A percentile compares a stretch with the other conserved stretches of the same genome.
These are phyloP conservation scores for Drosophila cognata DNA, from an alignment of 2,888 invertebrate species.

Conservation along the genomic window DNA sequence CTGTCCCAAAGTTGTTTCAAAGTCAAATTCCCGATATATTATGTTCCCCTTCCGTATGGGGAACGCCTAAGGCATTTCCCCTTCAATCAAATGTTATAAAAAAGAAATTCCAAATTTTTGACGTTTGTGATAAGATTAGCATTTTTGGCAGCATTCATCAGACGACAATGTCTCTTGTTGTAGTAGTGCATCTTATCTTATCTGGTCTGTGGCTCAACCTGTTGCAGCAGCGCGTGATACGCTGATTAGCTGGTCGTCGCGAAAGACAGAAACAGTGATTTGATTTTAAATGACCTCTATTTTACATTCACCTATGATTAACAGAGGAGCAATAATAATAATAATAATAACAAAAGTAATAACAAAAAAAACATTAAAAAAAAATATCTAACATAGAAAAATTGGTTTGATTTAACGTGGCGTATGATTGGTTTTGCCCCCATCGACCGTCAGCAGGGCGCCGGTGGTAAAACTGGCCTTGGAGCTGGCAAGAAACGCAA, in stretches of 20 bases:
- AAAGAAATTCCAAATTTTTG: slow-evolving; percentile 5
- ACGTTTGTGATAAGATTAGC: slow-evolving; percentile 16
- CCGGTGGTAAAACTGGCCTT: slow-evolving; percentile 90
- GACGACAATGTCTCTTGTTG: neutral
- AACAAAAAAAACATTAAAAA: neutral
- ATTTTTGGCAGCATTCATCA: neutral
- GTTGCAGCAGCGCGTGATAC: slow-evolving; percentile 30
- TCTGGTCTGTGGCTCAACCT: slow-evolving; percentile 5
- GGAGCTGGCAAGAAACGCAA: slow-evolving; percentile 94
- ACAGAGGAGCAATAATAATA: neutral
- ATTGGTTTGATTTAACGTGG: slow-evolving; percentile 86
- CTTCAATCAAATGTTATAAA: neutral
- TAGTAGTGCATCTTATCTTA: neutral
- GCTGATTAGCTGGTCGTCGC: slow-evolving; percentile 50
- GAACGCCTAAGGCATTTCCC: slow-evolving; percentile 13
- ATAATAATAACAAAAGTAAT: neutral
- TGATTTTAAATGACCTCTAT: neutral
- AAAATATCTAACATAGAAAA: slow-evolving; percentile 6
- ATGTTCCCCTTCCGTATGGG: slow-evolving; percentile 12
- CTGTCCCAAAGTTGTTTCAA: slow-evolving; percentile 54
- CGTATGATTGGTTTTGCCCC: slow-evolving; percentile 87
- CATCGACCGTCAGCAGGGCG: slow-evolving; percentile 90
- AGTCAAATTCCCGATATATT: slow-evolving; percentile 9
- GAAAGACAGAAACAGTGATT: neutral
- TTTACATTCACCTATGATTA: neutral